Conservation (phyloP, 2,113 vertebrate species). For the Sterrhoptilus dennistouni region DNA sequence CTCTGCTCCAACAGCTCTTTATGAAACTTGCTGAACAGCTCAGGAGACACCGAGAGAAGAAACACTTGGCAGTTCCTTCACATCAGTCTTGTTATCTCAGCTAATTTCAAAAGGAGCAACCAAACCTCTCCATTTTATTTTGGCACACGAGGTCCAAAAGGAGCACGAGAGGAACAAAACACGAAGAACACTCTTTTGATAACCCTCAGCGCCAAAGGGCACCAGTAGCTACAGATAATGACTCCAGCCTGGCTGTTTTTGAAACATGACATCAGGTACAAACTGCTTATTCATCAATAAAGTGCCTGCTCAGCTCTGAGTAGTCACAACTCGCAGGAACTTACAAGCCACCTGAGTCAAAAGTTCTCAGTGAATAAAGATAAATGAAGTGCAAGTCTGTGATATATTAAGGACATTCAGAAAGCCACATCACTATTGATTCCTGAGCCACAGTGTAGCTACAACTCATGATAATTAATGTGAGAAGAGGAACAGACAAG, state of each 20-base stretch:
- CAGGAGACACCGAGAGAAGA: neutral
- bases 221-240: neutral
- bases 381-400: neutral
- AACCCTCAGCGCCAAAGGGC: neutral
- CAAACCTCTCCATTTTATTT: neutral
- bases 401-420: neutral
- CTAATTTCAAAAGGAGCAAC: neutral
- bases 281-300: neutral
- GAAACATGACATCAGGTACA: neutral
- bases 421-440: slow-evolving; percentile 9
- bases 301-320: neutral
- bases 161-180: neutral
- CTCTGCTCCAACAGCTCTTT: neutral
- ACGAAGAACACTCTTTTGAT: neutral
- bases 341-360: neutral
- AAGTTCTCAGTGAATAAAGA: neutral
- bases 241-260: neutral
- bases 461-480: neutral
- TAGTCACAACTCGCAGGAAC: neutral
- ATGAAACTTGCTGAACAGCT: neutral
- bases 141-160: neutral
- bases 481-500: neutral
- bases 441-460: neutral
- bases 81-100: neutral
- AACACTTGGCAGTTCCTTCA: neutral